Evolutionary conservation across 2,113 vertebrate species (phyloP).

Genomic region (Menura novaehollandiae): DNA sequence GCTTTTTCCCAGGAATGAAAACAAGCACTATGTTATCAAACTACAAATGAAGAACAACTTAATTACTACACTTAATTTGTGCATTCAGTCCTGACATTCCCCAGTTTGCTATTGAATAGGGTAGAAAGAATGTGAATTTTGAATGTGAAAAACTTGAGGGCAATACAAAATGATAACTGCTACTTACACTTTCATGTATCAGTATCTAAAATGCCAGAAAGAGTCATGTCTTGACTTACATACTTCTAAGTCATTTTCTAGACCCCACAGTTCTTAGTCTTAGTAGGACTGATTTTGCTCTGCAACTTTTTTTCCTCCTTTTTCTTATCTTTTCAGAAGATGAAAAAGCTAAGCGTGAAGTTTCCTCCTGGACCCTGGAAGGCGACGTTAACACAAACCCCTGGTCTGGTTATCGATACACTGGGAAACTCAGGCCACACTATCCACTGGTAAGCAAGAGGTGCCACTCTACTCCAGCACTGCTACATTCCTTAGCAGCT

Average conservation of each 20-base stretch:
- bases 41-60: background rate
- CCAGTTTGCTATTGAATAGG: background rate
- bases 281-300: background rate
- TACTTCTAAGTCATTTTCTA: background rate
- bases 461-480: background rate
- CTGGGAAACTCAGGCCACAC: constrained; percentile 90
- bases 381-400: constrained; percentile 93
- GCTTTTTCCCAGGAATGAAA: background rate
- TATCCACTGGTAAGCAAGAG: constrained; percentile 87
- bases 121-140: background rate
- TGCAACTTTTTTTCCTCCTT: background rate
- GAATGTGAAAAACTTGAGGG: background rate
- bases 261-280: background rate
- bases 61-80: background rate
- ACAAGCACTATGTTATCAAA: background rate
- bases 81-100: background rate
- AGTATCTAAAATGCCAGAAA: background rate
- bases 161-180: background rate
- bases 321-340: constrained; percentile 76
- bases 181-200: background rate
- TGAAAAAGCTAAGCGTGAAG: constrained; percentile 86
- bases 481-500: background rate
- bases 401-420: constrained; percentile 94
- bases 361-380: constrained; percentile 83
- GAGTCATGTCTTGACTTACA: background rate